Evolutionary conservation across 1,140 invertebrate genomes (phyloP).

Genomic region (Nylanderia fulva): DNA sequence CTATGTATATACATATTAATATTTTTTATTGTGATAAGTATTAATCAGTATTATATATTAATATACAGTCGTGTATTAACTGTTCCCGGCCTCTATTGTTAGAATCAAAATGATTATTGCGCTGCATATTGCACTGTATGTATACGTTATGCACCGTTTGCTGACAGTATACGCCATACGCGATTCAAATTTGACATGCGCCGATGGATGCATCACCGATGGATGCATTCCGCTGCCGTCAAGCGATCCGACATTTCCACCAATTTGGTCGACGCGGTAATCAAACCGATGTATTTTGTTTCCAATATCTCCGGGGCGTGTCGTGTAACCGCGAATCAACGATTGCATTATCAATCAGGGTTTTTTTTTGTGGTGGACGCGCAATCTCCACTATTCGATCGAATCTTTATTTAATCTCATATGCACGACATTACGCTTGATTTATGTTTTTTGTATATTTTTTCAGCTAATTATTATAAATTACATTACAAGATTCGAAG

Average conservation of each 20-base stretch:
- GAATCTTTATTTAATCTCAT: not conserved
- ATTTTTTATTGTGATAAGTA: no score
- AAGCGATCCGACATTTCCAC: slow-evolving; percentile 27
- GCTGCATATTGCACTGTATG: not conserved
- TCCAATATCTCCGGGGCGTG: slow-evolving; percentile 37
- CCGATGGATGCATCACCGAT: not conserved
- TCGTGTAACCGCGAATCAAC: slow-evolving; percentile 13
- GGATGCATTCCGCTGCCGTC: not conserved
- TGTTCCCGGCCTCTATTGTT: not conserved
- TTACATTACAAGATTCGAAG: not conserved
- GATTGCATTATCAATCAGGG: not conserved
- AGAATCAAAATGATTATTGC: slow-evolving; percentile 23
- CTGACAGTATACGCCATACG: slow-evolving; percentile 30
- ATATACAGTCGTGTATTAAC: no score
- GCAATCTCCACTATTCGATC: not conserved
- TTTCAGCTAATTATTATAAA: not conserved
- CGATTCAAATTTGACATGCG: slow-evolving; percentile 40
- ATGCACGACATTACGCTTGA: not conserved
- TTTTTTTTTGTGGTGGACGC: not conserved
- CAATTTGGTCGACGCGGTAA: slow-evolving; percentile 31
- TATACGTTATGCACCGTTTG: not conserved
- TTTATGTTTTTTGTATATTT: no score
- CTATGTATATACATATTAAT: no score
- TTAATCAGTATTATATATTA: no score
- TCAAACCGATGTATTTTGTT: slow-evolving; percentile 35